Evolutionary conservation across 2,113 vertebrate species (phyloP), one percentile per base, ranked within the genome.

Genomic region (Seriola dumerili): DNA sequence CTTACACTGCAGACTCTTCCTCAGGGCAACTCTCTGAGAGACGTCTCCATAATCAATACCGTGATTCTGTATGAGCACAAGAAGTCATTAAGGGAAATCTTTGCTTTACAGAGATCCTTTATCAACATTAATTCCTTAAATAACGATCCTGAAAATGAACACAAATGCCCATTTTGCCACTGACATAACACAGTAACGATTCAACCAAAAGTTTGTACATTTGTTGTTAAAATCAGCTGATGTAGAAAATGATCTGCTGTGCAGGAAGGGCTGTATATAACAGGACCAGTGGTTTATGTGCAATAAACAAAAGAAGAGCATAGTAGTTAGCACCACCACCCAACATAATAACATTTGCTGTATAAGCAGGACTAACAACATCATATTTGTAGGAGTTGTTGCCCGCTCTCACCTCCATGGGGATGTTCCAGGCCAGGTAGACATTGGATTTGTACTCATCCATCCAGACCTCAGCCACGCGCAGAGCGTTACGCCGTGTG

Each of bases 401-500:
- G 65, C 29, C 10, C 38, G 1, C 52, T 14, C 88, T 90, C 94
- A 99, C 98, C 96, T 98, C 97, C 89, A 98, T 94, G 0, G 98
- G 98, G 88, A 99, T 95, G 91, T 99, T 99, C 98, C 98, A 99
- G 0, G 98, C 98, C 21, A 99, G 95, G 94, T 99, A 99, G 25
- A 99, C 98, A 0, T 97, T 97, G 40, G 97, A 97, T 80, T 98
- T 99, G 93, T 97, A 98, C 34, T 97, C 95, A 0, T 99, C 98
- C 98, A 99, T 97, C 98, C 98, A 99, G 69, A 99, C 98, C 87
- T 99, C 98, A 0, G 98, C 98, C 72, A 99, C 98, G 0, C 98
- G 96, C 32, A 99, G 95, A 0, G 98, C 97, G 0, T 99, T 99
- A 55, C 98, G 97, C 72, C 98, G 97, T n/a, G 96, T 97, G 94